Evolutionary conservation across 2,888 invertebrate species (phyloP), one percentile per base, ranked within the genome.

Genomic region (Acheta domesticus): DNA sequence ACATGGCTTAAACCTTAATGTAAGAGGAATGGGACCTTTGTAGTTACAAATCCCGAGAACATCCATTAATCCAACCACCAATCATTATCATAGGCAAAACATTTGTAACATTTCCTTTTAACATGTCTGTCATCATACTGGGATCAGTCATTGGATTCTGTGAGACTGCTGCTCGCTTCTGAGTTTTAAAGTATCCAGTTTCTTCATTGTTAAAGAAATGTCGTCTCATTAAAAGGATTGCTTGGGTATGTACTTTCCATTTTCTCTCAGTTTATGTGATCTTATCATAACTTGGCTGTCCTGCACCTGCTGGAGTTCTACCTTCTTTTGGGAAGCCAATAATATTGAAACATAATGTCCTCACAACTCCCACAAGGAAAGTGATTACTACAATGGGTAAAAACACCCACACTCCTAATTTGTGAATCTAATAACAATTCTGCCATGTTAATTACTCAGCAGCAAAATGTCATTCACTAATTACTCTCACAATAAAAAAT

Each of bases 51-150:
- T 79, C 99, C 99, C 76, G 98, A 99, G 87, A 99, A 99, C 91
- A 99, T 99, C 99, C 99, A 99, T 99, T 99, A 84, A 99, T 99
- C 99, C 99, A 99, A 16, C 97, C 99, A 85, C 99, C 99, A 83
- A 99, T 99, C 5, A 99, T 93, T 82, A 99, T 96, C 98, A 99
- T 99, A 0, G 99, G 99, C 83, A 99, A 88, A 21, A 99, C 98
- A 89, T 99, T 99, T 5, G 99, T 97, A 48, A 99, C 92, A 87
- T 99, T 99, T 77, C 99, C 99, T 87, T 99, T 99, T 80, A 99
- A 89, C 98, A 99, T 98, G 85, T 99, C 99, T 0, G 97, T 98
- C 93, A 99, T 96, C 93, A 98, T 95, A 79, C 93, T 93, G 0
- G 98, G 98, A 87, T 98, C 97, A 2, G 97, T 96, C 92, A 98